phyloP scores from a whole-genome alignment of 1,140 invertebrate species.

The Cyphomyrmex costatus region DNA sequence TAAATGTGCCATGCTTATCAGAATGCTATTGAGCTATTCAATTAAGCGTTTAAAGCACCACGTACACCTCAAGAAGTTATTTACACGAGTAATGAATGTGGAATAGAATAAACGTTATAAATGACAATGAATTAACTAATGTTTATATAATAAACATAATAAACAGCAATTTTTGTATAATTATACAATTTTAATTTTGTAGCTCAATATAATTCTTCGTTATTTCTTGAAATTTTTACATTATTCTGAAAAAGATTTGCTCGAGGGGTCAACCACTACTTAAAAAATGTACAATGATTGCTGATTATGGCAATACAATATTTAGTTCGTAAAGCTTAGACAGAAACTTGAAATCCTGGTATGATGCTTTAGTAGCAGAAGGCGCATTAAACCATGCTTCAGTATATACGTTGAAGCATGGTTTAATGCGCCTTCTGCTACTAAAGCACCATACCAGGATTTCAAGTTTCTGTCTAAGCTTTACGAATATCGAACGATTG shows the following conservation, averaged over 20 bases:
- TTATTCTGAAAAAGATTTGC: not conserved
- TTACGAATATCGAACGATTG: too few relatives aligned
- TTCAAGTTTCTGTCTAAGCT: too few relatives aligned
- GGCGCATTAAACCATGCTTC: too few relatives aligned
- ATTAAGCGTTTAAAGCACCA: not conserved
- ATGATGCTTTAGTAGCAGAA: too few relatives aligned
- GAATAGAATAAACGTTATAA: not conserved
- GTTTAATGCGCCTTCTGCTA: too few relatives aligned
- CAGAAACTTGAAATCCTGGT: too few relatives aligned
- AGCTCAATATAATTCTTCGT: not conserved
- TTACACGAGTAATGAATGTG: not conserved
- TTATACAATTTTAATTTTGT: not conserved
- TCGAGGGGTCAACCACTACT: too few relatives aligned
- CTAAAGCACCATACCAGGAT: too few relatives aligned
- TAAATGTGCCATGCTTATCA: conserved; percentile 24
- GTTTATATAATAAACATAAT: not conserved
- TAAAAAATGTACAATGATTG: too few relatives aligned
- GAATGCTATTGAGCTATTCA: not conserved
- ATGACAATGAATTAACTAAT: not conserved
- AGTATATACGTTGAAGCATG: too few relatives aligned
- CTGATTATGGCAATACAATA: too few relatives aligned
- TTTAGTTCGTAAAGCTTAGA: too few relatives aligned
- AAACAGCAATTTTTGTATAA: not conserved
- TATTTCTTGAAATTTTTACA: not conserved
- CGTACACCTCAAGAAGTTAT: not conserved